phyloP scores from a whole-genome alignment of 2,888 invertebrate genomes.

The Panopea generosa region DNA sequence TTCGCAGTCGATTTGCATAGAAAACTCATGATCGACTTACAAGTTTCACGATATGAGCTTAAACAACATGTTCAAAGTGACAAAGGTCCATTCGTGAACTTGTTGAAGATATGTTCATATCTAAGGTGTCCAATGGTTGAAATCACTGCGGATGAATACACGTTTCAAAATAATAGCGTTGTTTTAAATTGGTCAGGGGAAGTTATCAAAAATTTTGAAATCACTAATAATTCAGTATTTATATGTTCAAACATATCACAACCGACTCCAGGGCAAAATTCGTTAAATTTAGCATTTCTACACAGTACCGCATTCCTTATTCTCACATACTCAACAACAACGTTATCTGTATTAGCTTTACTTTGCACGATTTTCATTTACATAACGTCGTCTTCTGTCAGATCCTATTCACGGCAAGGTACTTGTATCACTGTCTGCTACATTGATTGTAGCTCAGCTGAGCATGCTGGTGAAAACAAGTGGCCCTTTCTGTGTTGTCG shows the following conservation, averaged over 20 bases:
- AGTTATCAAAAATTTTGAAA: slow-evolving; percentile 4
- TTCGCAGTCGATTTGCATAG: no score
- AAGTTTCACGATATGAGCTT: no score
- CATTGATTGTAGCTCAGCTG: slow-evolving; percentile 13
- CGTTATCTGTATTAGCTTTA: slow-evolving; percentile 10
- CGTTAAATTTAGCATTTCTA: background rate
- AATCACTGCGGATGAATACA: background rate
- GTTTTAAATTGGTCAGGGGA: background rate
- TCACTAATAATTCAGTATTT: slow-evolving; percentile 1
- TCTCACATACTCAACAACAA: background rate
- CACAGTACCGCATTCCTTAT: background rate
- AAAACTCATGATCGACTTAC: no score
- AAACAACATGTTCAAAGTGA: no score
- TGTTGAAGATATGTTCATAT: slow-evolving; percentile 2
- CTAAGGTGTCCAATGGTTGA: slow-evolving; percentile 9
- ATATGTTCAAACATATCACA: background rate
- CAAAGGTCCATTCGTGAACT: no score
- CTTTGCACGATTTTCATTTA: slow-evolving; percentile 15
- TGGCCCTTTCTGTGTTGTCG: slow-evolving; percentile 25
- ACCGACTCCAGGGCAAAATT: background rate
- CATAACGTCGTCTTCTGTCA: slow-evolving; percentile 1
- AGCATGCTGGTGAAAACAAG: background rate
- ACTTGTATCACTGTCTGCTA: slow-evolving; percentile 18
- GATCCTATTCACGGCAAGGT: slow-evolving; percentile 21
- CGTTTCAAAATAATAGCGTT: slow-evolving; percentile 3